phyloP scores from a whole-genome alignment of 2,888 invertebrate species.

The Lasioglossum calceatum region DNA sequence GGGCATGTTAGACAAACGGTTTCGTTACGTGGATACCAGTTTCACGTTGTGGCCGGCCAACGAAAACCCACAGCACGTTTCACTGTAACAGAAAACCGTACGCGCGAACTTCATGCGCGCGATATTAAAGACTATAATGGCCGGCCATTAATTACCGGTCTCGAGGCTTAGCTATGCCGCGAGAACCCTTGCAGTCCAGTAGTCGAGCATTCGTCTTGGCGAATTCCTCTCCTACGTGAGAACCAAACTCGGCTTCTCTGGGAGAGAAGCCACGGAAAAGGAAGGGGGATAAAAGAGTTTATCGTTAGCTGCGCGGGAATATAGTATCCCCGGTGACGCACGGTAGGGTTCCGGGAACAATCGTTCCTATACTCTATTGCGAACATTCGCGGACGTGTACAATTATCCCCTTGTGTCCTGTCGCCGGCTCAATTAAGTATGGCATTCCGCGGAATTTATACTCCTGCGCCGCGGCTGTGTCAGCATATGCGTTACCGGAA shows the following conservation, averaged over 20 bases:
- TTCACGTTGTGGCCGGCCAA: conserved; percentile 42
- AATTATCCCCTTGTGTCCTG: conserved; percentile 67
- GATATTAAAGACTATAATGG: conserved; percentile 80
- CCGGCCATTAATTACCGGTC: conserved; percentile 77
- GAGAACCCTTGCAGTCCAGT: conserved; percentile 67
- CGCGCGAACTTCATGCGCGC: conserved; percentile 75
- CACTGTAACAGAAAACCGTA: conserved; percentile 68
- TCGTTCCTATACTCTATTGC: conserved; percentile 67
- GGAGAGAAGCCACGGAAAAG: conserved; percentile 53
- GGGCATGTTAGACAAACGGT: conserved; percentile 33
- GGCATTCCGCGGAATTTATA: conserved; percentile 61
- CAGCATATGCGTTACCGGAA: conserved; percentile 55
- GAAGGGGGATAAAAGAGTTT: conserved; percentile 63
- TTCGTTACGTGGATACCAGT: conserved; percentile 40
- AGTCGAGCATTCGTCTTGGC: conserved; percentile 77
- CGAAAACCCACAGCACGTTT: conserved; percentile 60
- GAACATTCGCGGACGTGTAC: conserved; percentile 68
- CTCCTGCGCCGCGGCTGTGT: conserved; percentile 33
- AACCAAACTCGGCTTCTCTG: conserved; percentile 69
- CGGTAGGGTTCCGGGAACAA: conserved; percentile 70
- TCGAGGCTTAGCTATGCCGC: conserved; percentile 53
- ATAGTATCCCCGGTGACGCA: conserved; percentile 67
- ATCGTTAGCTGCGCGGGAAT: conserved; percentile 62
- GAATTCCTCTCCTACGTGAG: conserved; percentile 79
- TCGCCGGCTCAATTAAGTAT: conserved; percentile 67